Base-by-base conservation (phyloP, 2,888 invertebrate genomes). In the Lithophane socia region DNA sequence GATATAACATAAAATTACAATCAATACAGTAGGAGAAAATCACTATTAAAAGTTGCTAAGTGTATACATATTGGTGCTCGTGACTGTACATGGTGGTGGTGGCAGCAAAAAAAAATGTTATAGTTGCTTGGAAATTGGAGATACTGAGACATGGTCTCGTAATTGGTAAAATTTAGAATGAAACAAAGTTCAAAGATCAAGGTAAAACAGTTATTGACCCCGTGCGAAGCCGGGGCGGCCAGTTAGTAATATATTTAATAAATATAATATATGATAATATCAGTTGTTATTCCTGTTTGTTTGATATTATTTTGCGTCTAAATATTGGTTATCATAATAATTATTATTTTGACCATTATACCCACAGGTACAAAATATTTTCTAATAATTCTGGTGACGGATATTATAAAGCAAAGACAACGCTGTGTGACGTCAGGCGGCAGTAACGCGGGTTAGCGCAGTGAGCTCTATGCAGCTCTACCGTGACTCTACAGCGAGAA, bases 401-500 rank as follows among this genome's bases (percentile, higher is more conserved):
- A 16, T 44, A n/a, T 61, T 44, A n/a, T 61, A 70, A 58, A 44
- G 69, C 21, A 52, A 52, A 75, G 66, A 63, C 75, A 72, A 60
- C 18, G 44, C 56, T 66, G 0, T 77, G 66, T 73, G 56, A 13
- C 37, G 61, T 66, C 82, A 77, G 9, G 66, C 47, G 68, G 82
- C 71, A 82, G 18, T 82, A 82, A 77, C 37, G 9, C 72, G 61
- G 18, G 61, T 73, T 70, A 82, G 69, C 42, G 56, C 81, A 81
- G 77, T 72, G 68, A 77, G 68, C 65, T 64, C 70, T 49, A n/a
- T 71, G 67, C 63, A 74, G 52, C n/a, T 79, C 29, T 44, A 52
- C 49, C 66, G 66, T 70, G 71, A 60, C 42, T 70, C 42, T 69
- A 72, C 82, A 44, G 56, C 3, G 49, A 64, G n/a, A 72, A 77